A percentile compares a stretch with the other conserved stretches of the same genome.
phyloP scores from a whole-genome alignment of 1,140 invertebrate species.

The Papilio polytes region DNA sequence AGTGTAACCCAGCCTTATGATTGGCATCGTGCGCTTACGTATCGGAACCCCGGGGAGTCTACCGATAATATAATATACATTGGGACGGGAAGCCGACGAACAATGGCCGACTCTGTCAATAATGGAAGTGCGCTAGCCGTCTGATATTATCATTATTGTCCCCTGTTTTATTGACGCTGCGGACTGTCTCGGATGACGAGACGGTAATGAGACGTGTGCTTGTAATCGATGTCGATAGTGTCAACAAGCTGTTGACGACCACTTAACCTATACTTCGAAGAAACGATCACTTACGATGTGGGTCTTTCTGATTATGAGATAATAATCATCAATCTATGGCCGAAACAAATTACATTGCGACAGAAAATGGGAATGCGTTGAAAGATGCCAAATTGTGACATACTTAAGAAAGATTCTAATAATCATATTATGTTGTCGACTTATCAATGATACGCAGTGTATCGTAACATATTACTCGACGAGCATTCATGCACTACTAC shows the following conservation, averaged over 20 bases:
- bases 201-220: conserved; percentile 22
- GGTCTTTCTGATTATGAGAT: neutral
- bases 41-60: conserved; percentile 40
- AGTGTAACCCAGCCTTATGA: neutral
- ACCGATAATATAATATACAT: conserved; percentile 44
- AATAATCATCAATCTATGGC: neutral
- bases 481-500: too few relatives aligned
- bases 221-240: neutral
- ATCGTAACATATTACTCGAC: too few relatives aligned
- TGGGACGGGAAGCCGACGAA: conserved; percentile 40
- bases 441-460: too few relatives aligned
- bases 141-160: conserved; percentile 43
- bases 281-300: neutral
- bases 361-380: neutral
- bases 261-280: neutral
- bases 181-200: conserved; percentile 6
- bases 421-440: too few relatives aligned
- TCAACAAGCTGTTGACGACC: neutral
- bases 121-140: conserved; percentile 29
- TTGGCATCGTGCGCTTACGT: conserved; percentile 22
- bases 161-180: conserved; percentile 37
- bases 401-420: neutral
- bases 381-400: too few relatives aligned
- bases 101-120: conserved; percentile 43
- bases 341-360: neutral